These are phyloP conservation scores for Ciconia stormi DNA, from an alignment of 2,113 vertebrate genomes.

Conservation along the genomic window DNA sequence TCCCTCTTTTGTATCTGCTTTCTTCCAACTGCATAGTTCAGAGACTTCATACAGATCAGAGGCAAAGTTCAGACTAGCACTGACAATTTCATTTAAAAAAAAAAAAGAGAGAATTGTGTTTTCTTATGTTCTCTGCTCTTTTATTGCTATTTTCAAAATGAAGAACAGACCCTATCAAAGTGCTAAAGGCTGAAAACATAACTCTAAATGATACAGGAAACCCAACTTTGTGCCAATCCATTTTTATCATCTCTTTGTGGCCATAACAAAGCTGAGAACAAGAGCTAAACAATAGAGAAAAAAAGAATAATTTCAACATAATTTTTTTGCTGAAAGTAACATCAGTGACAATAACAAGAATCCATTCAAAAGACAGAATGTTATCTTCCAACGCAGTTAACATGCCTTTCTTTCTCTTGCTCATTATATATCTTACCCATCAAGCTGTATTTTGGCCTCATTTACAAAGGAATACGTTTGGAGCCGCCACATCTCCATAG, in stretches of 20 bases:
- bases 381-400: constrained; percentile 49
- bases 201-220: constrained; percentile 41
- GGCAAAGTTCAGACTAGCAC: constrained; percentile 17
- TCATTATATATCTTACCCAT: not conserved
- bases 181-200: constrained; percentile 49
- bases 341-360: not conserved
- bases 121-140: constrained; percentile 27
- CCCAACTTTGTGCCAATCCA: constrained; percentile 18
- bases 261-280: constrained; percentile 53
- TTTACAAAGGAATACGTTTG: not conserved
- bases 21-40: constrained; percentile 5
- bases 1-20: not conserved
- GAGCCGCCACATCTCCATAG: not conserved
- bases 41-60: constrained; percentile 40
- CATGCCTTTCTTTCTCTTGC: not conserved
- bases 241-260: constrained; percentile 57
- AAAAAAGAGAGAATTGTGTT: not conserved
- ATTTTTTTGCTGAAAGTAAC: not conserved
- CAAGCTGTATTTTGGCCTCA: not conserved
- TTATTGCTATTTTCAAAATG: constrained; percentile 57
- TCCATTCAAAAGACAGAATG: constrained; percentile 22
- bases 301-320: constrained; percentile 2
- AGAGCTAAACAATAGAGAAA: constrained; percentile 33
- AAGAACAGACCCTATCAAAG: constrained; percentile 45
- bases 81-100: constrained; percentile 40